phyloP scores from a whole-genome alignment of 1,140 invertebrate species.

The Ridgeia piscesae region DNA sequence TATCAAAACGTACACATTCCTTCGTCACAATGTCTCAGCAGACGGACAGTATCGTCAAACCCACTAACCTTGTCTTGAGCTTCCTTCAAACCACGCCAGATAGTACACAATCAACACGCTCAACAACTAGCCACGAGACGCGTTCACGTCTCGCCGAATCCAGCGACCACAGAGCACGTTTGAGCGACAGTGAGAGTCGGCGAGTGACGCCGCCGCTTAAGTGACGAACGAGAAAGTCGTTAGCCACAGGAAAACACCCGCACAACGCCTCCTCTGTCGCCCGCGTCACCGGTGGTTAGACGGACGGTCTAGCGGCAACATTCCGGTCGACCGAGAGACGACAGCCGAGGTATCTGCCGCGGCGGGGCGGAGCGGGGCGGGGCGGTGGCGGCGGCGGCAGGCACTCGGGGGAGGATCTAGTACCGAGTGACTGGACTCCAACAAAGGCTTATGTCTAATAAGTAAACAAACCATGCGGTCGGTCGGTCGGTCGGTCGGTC shows the following conservation, averaged over 20 bases:
- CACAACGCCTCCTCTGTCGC: neutral
- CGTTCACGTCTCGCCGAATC: neutral
- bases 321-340: neutral
- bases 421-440: neutral
- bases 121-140: neutral
- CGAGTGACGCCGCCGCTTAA: neutral
- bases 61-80: neutral
- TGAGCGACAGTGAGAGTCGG: neutral
- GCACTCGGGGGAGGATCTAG: no score
- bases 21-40: neutral
- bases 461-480: neutral
- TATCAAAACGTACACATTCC: neutral
- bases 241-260: neutral
- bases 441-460: neutral
- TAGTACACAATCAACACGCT: neutral
- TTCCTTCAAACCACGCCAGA: neutral
- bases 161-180: neutral
- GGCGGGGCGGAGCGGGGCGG: no score
- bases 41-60: neutral
- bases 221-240: neutral
- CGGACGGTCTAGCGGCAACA: neutral
- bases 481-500: no score
- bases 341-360: neutral
- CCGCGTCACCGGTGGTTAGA: neutral
- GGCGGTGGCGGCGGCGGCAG: no score